These are phyloP conservation scores for Catocala fraxini DNA, from an alignment of 2,888 invertebrate genomes.

Conservation along the genomic window DNA sequence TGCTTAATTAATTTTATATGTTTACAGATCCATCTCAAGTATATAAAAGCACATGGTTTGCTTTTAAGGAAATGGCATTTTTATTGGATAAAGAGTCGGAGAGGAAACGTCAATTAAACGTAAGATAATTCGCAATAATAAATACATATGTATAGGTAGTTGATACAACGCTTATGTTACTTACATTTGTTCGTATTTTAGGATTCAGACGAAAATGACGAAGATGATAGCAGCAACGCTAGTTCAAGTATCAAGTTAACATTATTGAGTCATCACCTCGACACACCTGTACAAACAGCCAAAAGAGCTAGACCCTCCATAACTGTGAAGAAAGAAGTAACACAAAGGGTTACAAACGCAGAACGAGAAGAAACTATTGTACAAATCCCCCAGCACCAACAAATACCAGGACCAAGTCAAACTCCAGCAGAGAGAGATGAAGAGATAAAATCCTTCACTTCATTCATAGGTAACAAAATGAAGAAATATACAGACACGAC, in stretches of 20 bases:
- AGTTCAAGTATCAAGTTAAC: slow-evolving; percentile 20
- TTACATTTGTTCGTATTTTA: slow-evolving; percentile 13
- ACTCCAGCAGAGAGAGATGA: slow-evolving; percentile 47
- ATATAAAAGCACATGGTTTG: slow-evolving; percentile 61
- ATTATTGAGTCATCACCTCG: slow-evolving; percentile 27
- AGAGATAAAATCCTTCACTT: slow-evolving; percentile 61
- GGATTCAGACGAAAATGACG: slow-evolving; percentile 26
- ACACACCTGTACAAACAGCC: slow-evolving; percentile 17
- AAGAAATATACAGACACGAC: slow-evolving; percentile 59
- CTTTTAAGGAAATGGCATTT: slow-evolving; percentile 62
- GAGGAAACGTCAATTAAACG: slow-evolving; percentile 47
- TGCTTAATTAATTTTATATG: slow-evolving; percentile 3
- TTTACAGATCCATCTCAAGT: slow-evolving; percentile 46
- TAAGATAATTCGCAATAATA: slow-evolving; percentile 23
- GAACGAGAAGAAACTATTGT: slow-evolving; percentile 9
- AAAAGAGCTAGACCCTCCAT: slow-evolving; percentile 19
- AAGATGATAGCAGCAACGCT: slow-evolving; percentile 31
- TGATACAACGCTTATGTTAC: neutral
- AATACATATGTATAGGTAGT: neutral
- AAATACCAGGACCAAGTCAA: slow-evolving; percentile 32
- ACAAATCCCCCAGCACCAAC: neutral
- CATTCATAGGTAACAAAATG: slow-evolving; percentile 65
- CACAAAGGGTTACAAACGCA: slow-evolving; percentile 13
- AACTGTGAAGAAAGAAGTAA: slow-evolving; percentile 18
- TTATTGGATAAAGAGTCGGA: slow-evolving; percentile 59